Base-by-base conservation (phyloP, 2,113 vertebrate species). In the Rhodinocichla rosea region DNA sequence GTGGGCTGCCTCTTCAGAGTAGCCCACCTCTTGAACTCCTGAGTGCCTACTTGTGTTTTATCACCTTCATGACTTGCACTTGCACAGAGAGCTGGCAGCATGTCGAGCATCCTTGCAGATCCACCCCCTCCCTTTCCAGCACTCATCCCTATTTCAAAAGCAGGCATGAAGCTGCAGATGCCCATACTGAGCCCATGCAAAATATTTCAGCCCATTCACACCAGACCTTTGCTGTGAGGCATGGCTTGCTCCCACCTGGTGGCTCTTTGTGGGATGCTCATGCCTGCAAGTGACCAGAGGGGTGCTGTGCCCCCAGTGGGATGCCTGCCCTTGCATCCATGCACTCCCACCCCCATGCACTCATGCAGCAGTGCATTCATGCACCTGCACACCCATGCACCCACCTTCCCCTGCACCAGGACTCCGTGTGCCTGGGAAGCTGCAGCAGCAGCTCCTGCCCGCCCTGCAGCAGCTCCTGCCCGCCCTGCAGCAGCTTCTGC, bases 391-490 rank as follows among this genome's bases (percentile, higher is more conserved):
- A 8, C 30, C 33, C 10, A 0, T 9, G 65, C 28, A 59, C 64
- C 49, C 68, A 15, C 17, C 7, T 13, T 37, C 24, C 40, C n/a
- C 1, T 7, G 33, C 26, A 10, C 18, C 47, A 4, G 0, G 40
- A 23, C 19, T 76, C 47, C 8, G 1, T 11, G 44, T 24, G 52
- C 55, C 67, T 0, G 0, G 73, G 45, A 49, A 56, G 67, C n/a
- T 0, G 0, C 37, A 9, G 60, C 69, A 49, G 69, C 60, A 49
- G 47, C 47, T 81, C 68, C 39, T 21, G 45, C 57, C 80, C 75
- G 81, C 1, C 0, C 67, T 33, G 63, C 22, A 2, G 87, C 64
- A 83, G 44, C 0, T 81, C 69, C n/a, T 21, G 40, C 53, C 76
- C 78, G 77, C 1, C 0, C 68, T 33, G 63, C 20, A 2, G 87